Base-by-base conservation (phyloP, 2,888 invertebrate species). In the Eilema griseolum region DNA sequence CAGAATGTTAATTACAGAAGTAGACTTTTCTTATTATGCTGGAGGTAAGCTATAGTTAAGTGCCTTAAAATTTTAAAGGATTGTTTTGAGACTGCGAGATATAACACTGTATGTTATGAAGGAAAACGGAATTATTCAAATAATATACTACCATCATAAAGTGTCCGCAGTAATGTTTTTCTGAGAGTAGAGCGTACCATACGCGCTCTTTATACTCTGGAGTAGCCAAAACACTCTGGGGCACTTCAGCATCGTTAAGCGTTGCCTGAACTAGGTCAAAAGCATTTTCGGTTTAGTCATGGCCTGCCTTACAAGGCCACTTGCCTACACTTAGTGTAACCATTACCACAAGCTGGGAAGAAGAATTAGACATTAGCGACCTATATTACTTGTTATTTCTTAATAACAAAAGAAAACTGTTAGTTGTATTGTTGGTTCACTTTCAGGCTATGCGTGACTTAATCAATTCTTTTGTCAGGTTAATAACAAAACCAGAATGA, bases 261-360 rank as follows among this genome's bases (percentile, higher is more conserved):
- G n/a, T 46, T 46, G 46, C 14, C 46, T 46, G 16, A 52, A 52
- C 52, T 52, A 52, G 52, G 52, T 52, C n/a, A 52, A 52, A 52
- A 52, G 52, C 52, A 52, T 52, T 52, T 52, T 52, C 52, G 52
- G 52, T 52, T 52, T 52, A 52, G 52, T 52, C 52, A 52, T 52
- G 52, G 52, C 16, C n/a, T 52, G n/a, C 52, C n/a, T 52, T 52
- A 46, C 46, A 46, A 59, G 59, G 23, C 23, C 59, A 59, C 59
- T 26, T 24, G 26, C 46, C 46, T 41, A 46, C 46, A 46, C 41
- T 20, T 46, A 46, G 20, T 7, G 20, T 14, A 46, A 20, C 3
- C 52, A 52, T 52, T 46, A 46, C 20, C 46, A 46, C 46, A 20
- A 46, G n/a, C n/a, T 52, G 52, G 52, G n/a, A 52, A 52, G 52